These are phyloP conservation scores for Cryptocheilus praepositus DNA, from an alignment of 2,888 invertebrate genomes.

Conservation along the genomic window DNA sequence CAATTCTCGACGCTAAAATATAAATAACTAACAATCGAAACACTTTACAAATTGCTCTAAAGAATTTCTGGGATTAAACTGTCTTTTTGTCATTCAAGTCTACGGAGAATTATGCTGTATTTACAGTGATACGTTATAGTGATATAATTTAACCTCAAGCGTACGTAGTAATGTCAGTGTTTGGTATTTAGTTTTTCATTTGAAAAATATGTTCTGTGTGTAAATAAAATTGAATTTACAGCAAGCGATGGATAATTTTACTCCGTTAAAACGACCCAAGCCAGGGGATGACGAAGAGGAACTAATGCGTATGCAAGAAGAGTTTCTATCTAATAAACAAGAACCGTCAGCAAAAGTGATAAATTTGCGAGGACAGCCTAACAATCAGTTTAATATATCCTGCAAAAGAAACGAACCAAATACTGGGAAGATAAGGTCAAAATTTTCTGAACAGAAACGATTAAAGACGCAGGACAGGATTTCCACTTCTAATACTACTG, in stretches of 20 bases:
- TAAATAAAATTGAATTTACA: not conserved
- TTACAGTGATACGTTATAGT: too few species aligned
- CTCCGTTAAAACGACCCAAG: slow-evolving; percentile 78
- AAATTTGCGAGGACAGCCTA: slow-evolving; percentile 19
- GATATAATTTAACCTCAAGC: too few species aligned
- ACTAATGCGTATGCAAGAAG: slow-evolving; percentile 84
- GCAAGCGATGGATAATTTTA: slow-evolving; percentile 75
- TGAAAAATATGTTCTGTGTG: not conserved
- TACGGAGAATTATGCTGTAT: too few species aligned
- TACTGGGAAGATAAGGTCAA: slow-evolving; percentile 53
- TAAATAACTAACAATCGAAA: too few species aligned
- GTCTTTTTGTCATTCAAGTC: too few species aligned
- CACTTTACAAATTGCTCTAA: too few species aligned
- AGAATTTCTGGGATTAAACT: too few species aligned
- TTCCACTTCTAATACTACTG: slow-evolving; percentile 56
- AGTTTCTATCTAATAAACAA: slow-evolving; percentile 79
- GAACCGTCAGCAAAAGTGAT: slow-evolving; percentile 81
- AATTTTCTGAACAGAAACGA: slow-evolving; percentile 58
- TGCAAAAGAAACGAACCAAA: not conserved
- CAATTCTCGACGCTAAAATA: too few species aligned
- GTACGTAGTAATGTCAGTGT: too few species aligned
- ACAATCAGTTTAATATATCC: slow-evolving; percentile 5
- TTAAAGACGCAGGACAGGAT: slow-evolving; percentile 34
- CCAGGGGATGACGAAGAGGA: slow-evolving; percentile 85
- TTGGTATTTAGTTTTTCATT: too few species aligned